Base-by-base conservation (phyloP, 30 jellyfish, hydroid and myxozoan species). In the Turritopsis dohrnii region DNA sequence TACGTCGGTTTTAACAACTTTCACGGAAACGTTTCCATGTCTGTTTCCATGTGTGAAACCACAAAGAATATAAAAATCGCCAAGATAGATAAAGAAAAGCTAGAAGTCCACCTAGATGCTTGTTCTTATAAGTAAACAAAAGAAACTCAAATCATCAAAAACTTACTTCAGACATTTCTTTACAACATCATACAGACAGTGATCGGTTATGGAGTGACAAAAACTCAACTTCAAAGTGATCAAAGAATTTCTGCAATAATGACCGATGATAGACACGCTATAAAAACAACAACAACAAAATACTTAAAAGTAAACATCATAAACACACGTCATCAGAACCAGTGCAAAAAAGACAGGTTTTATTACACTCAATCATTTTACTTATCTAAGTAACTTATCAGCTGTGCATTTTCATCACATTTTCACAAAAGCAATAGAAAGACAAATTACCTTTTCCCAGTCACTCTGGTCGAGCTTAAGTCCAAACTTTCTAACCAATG, bases 391-490 rank as follows among this genome's bases (percentile, higher is more conserved):
- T n/a, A n/a, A n/a, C n/a, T n/a, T n/a, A n/a, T n/a, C n/a, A n/a
- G n/a, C n/a, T n/a, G n/a, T 54, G 16, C 72, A 54, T 60, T 60
- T 60, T 60, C 21, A 60, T 18, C 73, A 60, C 0, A 60, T 60
- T 60, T 0, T 23, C 21, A 0, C 73, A 60, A 60, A 60, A 18
- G 21, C 0, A 69, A n/a, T 69, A 21, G 19, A 13, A 41, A 13
- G 60, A 41, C 9, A 69, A 7, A 85, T 3, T 81, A 93, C 98
- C 97, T 93, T 71, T 72, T 83, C 65, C 86, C 89, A 22, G 96
- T 88, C 8, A 90, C 90, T 80, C 79, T 88, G 16, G 98, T 93
- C 8, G 98, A 93, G 75, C 98, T 93, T 22, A 93, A 53, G 74
- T 93, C 98, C 18, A 93, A 74, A 16, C 86, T 52, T 75, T 93